A percentile compares a stretch with the other conserved stretches of the same genome.
phyloP scores from a whole-genome alignment of 2,797 vertebrate genomes.

The Sebastolobus altivelis region DNA sequence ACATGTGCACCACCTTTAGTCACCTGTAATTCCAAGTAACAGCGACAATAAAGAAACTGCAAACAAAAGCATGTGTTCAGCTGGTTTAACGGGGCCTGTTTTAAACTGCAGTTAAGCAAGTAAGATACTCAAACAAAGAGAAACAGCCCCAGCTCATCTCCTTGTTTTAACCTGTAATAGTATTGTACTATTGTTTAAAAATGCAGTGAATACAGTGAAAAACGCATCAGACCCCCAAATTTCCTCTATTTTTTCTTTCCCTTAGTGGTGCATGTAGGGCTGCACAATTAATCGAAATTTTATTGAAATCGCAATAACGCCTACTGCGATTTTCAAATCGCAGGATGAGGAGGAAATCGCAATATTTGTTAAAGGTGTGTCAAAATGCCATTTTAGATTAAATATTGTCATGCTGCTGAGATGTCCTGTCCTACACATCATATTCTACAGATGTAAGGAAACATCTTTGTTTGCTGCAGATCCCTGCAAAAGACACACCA shows the following conservation, averaged over 20 bases:
- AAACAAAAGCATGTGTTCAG: conserved; percentile 12
- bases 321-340: too few relatives aligned
- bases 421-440: too few relatives aligned
- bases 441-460: too few relatives aligned
- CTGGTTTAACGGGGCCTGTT: conserved; percentile 13
- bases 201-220: background rate
- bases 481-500: too few relatives aligned
- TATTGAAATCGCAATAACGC: too few relatives aligned
- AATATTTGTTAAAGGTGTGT: too few relatives aligned
- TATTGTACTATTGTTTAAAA: background rate
- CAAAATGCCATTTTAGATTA: too few relatives aligned
- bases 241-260: background rate
- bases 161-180: conserved; percentile 7
- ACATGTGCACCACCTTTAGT: conserved; percentile 2
- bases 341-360: too few relatives aligned
- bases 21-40: background rate
- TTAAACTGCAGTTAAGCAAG: conserved; percentile 1
- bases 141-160: background rate
- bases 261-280: background rate
- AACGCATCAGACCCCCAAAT: background rate
- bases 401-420: too few relatives aligned
- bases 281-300: too few relatives aligned
- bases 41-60: conserved; percentile 1
- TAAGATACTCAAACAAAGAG: conserved; percentile 4
- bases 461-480: too few relatives aligned